Evolutionary conservation across 2,888 invertebrate genomes (phyloP), one percentile per base, ranked within the genome.

Genomic region (Drosophila quasianomalipes): DNA sequence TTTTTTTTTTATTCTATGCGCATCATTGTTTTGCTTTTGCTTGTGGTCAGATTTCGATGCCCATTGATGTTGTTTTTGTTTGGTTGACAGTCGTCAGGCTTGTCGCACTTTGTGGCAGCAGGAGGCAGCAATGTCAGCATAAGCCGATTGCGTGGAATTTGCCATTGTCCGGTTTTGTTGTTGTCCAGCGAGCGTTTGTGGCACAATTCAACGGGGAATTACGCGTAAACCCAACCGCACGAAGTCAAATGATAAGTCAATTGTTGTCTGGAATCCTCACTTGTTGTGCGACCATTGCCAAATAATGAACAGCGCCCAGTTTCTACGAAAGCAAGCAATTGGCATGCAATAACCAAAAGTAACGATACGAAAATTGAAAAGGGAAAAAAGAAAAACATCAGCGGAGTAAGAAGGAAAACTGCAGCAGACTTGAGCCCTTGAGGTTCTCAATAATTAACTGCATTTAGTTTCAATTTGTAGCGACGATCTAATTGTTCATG

Each of bases 91-190:
- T 64, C 71, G 65, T 69, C 63, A 49, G 65, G 41, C 63, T 16
- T 63, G 71, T 63, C 33, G 68, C 53, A 72, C 83, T 65, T 73
- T 71, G 76, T 44, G 77, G 71, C 86, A 76, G 71, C 82, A 83
- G 81, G 81, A 86, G 89, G 79, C 85, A 89, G 74, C 83, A 76
- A 77, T 86, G 89, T 79, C 86, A 84, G 74, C 83, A 81, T 87
- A 87, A 87, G 90, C 87, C 85, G 90, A 90, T 87, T 87, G 90
- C 83, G 81, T 87, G 85, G 88, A 82, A 88, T 87, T 90, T 83
- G 53, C 82, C 78, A 83, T 81, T 89, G 85, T 85, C 75, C 77
- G 64, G 66, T 69, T 37, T 76, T 73, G 69, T 58, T 75, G 60
- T 57, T 22, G 37, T 9, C 28, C 28, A 37, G 28, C 55, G 19